phyloP scores from a whole-genome alignment of 1,140 invertebrate genomes.

The Lepidostoma basale region DNA sequence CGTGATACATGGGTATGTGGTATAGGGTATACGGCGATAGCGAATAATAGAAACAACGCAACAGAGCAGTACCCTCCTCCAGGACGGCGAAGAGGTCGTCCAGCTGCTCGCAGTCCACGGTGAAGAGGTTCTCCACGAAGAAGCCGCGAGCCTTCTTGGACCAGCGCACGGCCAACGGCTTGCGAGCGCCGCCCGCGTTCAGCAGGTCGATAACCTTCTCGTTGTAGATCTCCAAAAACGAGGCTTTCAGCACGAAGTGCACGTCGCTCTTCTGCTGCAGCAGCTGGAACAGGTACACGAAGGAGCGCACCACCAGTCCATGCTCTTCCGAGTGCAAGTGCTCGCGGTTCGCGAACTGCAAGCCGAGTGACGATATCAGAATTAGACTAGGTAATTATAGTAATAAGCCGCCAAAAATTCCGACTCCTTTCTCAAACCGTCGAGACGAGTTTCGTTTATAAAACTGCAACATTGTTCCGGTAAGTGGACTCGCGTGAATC shows the following conservation, averaged over 20 bases:
- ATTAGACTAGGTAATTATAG: too few species aligned
- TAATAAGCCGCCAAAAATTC: too few species aligned
- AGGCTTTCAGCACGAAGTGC: conserved; percentile 89
- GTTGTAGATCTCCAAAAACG: conserved; percentile 95
- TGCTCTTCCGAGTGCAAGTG: conserved; percentile 71
- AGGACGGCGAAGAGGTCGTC: conserved; percentile 92
- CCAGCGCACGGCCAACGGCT: conserved; percentile 88
- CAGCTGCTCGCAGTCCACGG: conserved; percentile 91
- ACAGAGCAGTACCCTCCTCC: conserved; percentile 78
- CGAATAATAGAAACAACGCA: conserved; percentile 40
- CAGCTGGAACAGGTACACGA: conserved; percentile 87
- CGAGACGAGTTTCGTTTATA: too few species aligned
- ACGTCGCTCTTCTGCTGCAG: conserved; percentile 75
- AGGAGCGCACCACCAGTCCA: conserved; percentile 86
- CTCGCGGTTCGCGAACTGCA: conserved; percentile 68
- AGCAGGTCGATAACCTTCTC: conserved; percentile 93
- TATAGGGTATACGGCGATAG: too few species aligned
- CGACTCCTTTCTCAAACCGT: too few species aligned
- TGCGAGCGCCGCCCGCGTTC: conserved; percentile 82
- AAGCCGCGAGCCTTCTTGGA: conserved; percentile 90
- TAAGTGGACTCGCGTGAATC: too few species aligned
- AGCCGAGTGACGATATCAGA: too few species aligned
- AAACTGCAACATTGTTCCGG: too few species aligned
- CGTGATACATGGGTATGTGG: too few species aligned
- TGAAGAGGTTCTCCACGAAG: conserved; percentile 95